Conservation (phyloP, 1,140 invertebrate species). For the Nomia melanderi region DNA sequence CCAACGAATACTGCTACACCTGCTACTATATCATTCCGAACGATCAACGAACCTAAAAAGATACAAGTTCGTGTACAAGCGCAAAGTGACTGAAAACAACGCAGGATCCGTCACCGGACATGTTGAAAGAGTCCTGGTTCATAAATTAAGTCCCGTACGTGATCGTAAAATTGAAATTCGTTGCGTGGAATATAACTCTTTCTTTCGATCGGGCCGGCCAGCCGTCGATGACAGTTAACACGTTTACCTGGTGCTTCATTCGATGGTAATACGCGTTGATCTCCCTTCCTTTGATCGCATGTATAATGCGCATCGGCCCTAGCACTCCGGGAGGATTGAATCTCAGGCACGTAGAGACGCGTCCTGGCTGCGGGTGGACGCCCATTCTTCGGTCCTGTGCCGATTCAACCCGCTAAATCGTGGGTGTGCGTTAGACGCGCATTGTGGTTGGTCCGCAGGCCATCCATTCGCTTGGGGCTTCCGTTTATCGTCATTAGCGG, state of each 20-base stretch:
- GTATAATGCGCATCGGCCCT: slow-evolving; percentile 40
- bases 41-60: neutral
- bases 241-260: slow-evolving; percentile 18
- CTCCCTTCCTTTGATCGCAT: slow-evolving; percentile 1
- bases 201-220: neutral
- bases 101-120: neutral
- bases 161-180: slow-evolving; percentile 42
- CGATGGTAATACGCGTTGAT: slow-evolving; percentile 36
- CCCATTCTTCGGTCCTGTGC: neutral
- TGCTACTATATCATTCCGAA: no score
- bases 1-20: no score
- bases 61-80: no score
- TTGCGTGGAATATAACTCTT: slow-evolving; percentile 5
- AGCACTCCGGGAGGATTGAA: slow-evolving; percentile 3
- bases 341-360: slow-evolving; percentile 8
- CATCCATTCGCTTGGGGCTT: no score
- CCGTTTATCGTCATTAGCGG: no score
- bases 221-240: slow-evolving; percentile 34
- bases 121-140: neutral
- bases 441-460: no score
- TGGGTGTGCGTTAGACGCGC: no score
- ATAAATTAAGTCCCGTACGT: slow-evolving; percentile 20
- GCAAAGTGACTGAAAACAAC: neutral
- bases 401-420: no score
- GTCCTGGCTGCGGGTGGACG: neutral